Base-by-base conservation (phyloP, 23 tunicate genomes). In the Diplosoma virens region DNA sequence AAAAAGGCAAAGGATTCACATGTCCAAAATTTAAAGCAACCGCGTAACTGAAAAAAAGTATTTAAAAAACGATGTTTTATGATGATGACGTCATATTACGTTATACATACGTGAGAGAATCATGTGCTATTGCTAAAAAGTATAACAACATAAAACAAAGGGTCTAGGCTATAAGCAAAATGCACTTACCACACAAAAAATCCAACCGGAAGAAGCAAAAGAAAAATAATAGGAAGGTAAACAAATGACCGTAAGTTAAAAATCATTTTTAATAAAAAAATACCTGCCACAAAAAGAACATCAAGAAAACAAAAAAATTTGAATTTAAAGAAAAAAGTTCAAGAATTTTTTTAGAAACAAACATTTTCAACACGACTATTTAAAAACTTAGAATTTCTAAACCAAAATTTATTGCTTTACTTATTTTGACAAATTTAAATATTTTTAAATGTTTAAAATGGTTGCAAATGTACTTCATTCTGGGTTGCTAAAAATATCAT, bases 101-200 rank as follows among this genome's bases (percentile, higher is more conserved):
- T 9, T 45, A 45, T 9, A 45, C 16, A 16, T 45, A 9, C 14
- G 16, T 9, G 52, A 11, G 16, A 45, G 16, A 45, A 45, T 45
- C 16, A 11, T 45, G 16, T 16, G 52, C n/a, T 45, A 45, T 16
- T 16, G 52, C 16, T 9, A 45, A 45, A 9, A 45, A 45, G 52
- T 9, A 11, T 11, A 45, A 45, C 16, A 9, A 9, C 16, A 45
- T 45, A 45, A 11, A 9, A 45, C 52, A 45, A 16, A 45, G 16
- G 16, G 65, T 24, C 65, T 58, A 58, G 6, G n/a, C 17, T 5
- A 65, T 5, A 22, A 65, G 17, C n/a, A 65, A n/a, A 68, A 16
- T 68, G 4, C 35, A 72, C 78, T 72, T 48, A 72, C 78, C 78
- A 72, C 5, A 50, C 22, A 3, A 72, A 72, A 48, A 72, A 27